Percentiles rank a stretch among this genome's conserved stretches.
These are phyloP conservation scores for Cebus imitator DNA, from an alignment of 2,113 vertebrate genomes.

Conservation along the genomic window DNA sequence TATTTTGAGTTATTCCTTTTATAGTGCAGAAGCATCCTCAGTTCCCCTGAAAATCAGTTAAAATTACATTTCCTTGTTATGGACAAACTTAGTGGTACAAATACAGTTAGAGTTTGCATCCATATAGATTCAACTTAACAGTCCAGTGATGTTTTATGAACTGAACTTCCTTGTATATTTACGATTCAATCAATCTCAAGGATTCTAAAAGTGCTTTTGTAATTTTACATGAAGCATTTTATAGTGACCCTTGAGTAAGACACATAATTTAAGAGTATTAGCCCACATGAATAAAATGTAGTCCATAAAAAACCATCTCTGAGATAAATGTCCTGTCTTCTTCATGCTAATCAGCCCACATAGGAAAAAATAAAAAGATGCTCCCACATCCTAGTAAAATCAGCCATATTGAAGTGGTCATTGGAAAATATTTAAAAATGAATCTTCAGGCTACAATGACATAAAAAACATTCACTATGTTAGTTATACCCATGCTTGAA, in stretches of 20 bases:
- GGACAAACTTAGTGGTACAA: not conserved
- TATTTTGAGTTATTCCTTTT: not conserved
- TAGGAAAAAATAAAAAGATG: not conserved
- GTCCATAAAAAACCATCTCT: conserved; percentile 13
- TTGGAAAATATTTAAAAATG: not conserved
- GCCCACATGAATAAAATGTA: conserved; percentile 38
- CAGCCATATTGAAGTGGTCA: not conserved
- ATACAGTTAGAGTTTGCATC: not conserved
- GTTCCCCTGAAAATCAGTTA: not conserved
- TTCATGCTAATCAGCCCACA: not conserved
- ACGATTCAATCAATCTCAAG: conserved; percentile 47
- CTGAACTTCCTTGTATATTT: conserved; percentile 33
- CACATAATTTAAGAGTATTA: not conserved
- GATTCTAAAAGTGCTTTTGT: conserved; percentile 37
- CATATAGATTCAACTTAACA: not conserved
- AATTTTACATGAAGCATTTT: conserved; percentile 61
- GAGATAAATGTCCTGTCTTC: not conserved
- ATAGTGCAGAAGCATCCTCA: not conserved
- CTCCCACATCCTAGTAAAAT: not conserved
- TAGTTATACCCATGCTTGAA: not conserved
- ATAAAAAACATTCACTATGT: not conserved
- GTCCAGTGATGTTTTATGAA: conserved; percentile 21
- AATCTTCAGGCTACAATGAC: not conserved
- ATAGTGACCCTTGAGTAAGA: conserved; percentile 53
- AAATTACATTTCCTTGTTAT: not conserved